These are phyloP conservation scores for Syrista parreyssii DNA, from an alignment of 2,888 invertebrate genomes.

Conservation along the genomic window DNA sequence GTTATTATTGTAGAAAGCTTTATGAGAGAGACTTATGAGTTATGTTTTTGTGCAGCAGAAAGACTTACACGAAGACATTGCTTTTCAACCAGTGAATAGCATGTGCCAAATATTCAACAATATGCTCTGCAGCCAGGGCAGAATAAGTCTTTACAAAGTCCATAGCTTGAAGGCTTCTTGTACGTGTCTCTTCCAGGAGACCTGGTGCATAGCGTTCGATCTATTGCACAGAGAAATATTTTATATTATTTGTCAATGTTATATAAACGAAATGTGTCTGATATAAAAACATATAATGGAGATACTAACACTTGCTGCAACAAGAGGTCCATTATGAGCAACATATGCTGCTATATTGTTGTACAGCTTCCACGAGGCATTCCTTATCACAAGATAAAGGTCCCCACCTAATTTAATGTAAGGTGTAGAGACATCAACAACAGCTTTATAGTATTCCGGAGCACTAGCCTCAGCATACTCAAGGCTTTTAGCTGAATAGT, in stretches of 20 bases:
- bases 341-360: slow-evolving; percentile 68
- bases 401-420: slow-evolving; percentile 74
- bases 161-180: slow-evolving; percentile 61
- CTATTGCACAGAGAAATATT: slow-evolving; percentile 57
- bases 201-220: slow-evolving; percentile 81
- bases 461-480: slow-evolving; percentile 76
- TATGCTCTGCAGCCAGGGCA: slow-evolving; percentile 45
- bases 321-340: slow-evolving; percentile 69
- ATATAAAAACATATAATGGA: not conserved
- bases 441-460: slow-evolving; percentile 74
- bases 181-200: slow-evolving; percentile 73
- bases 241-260: not conserved
- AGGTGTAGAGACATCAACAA: slow-evolving; percentile 71
- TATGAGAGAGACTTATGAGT: slow-evolving; percentile 16
- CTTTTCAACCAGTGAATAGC: slow-evolving; percentile 73
- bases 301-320: slow-evolving; percentile 69
- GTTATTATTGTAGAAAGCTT: not conserved
- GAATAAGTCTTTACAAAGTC: slow-evolving; percentile 50
- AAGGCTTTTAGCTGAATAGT: slow-evolving; percentile 73
- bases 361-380: slow-evolving; percentile 68
- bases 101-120: slow-evolving; percentile 45
- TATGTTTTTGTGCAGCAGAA: not conserved
- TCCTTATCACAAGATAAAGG: slow-evolving; percentile 69
- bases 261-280: not conserved
- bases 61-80: slow-evolving; percentile 84